Conservation (phyloP, 2,888 invertebrate genomes). For the Cosmia pyralina region DNA sequence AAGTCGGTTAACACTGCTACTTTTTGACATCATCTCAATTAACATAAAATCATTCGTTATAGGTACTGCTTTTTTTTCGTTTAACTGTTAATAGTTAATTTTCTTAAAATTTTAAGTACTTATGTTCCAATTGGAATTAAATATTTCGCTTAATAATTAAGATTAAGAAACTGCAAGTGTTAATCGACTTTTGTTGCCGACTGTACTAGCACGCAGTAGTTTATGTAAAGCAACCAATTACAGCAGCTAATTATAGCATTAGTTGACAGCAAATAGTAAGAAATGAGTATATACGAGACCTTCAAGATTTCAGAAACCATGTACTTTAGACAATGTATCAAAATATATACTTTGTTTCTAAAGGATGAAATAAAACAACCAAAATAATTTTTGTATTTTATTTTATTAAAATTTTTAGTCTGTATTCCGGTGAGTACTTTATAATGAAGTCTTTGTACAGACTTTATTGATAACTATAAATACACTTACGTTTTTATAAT, state of each 20-base stretch:
- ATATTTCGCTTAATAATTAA: too few relatives aligned
- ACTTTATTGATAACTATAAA: constrained; percentile 77
- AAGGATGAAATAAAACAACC: constrained; percentile 60
- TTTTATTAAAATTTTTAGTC: constrained; percentile 86
- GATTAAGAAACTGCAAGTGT: too few relatives aligned
- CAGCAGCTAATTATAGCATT: neutral
- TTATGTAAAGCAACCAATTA: neutral
- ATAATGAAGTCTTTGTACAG: constrained; percentile 79
- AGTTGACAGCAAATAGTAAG: neutral
- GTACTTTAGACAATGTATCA: neutral
- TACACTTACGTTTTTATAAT: constrained; percentile 73
- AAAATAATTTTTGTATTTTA: constrained; percentile 70
- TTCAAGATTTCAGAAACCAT: neutral
- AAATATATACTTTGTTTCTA: neutral
- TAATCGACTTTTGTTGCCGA: too few relatives aligned
- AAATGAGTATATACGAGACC: neutral
- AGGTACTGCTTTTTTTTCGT: too few relatives aligned
- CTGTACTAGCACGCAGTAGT: neutral
- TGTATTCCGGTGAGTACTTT: constrained; percentile 80
- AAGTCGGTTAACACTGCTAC: too few relatives aligned
- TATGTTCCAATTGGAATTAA: too few relatives aligned
- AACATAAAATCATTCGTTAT: too few relatives aligned
- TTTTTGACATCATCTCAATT: too few relatives aligned
- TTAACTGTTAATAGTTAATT: too few relatives aligned
- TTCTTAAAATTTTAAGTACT: too few relatives aligned